Evolutionary conservation across 2,888 invertebrate species (phyloP).

Genomic region (Drosophila helvetica): DNA sequence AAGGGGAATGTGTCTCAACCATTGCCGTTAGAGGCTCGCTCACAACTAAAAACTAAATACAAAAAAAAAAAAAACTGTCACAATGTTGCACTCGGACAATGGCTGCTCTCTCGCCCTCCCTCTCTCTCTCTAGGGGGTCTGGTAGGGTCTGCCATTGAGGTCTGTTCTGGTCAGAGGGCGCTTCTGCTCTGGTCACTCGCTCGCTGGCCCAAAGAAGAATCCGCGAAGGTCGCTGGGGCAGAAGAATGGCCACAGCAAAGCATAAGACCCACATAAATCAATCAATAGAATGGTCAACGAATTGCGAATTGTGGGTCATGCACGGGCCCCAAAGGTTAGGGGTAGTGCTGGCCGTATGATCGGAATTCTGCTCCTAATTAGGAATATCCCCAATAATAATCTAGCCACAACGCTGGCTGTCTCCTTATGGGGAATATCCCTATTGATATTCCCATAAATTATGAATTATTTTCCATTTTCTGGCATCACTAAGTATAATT

Average conservation of each 20-base stretch:
- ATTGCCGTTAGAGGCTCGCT: slow-evolving; percentile 50
- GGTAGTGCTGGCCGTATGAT: no score
- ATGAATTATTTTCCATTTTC: not conserved
- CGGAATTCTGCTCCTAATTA: no score
- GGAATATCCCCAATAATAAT: no score
- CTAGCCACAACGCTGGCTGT: no score
- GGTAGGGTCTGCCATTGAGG: not conserved
- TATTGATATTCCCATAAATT: not conserved
- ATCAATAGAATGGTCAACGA: slow-evolving; percentile 50
- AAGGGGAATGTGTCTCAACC: slow-evolving; percentile 42
- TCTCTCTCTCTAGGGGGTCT: no score
- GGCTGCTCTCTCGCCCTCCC: not conserved
- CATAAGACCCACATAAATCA: slow-evolving; percentile 62
- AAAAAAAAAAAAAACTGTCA: slow-evolving; percentile 45
- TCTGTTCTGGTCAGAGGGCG: slow-evolving; percentile 41
- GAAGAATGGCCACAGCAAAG: slow-evolving; percentile 27
- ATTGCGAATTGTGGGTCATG: slow-evolving; percentile 20
- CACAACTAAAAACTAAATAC: slow-evolving; percentile 40
- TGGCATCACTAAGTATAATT: not conserved
- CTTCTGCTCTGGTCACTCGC: slow-evolving; percentile 45
- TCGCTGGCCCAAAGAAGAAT: slow-evolving; percentile 42
- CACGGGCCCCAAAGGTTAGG: not conserved
- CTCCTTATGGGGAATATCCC: no score
- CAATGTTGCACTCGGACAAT: slow-evolving; percentile 18
- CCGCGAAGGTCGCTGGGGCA: slow-evolving; percentile 50